Percentiles rank a stretch among this genome's conserved stretches.
Conservation (phyloP, 2,888 invertebrate species). For the Piscicola geometra region DNA sequence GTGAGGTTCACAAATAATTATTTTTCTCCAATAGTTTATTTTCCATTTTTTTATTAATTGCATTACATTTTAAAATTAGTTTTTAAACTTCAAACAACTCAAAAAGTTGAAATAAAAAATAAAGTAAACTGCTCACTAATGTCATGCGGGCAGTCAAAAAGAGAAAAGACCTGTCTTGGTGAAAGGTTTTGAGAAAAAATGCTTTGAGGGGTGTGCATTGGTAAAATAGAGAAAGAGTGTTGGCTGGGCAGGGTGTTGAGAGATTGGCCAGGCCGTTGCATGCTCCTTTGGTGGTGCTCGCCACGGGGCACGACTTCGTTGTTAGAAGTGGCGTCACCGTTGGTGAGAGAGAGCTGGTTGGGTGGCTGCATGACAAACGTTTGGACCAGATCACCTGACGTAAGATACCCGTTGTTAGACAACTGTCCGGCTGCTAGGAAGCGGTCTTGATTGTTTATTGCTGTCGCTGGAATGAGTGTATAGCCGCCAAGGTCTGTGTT, state of each 20-base stretch:
- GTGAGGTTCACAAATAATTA: too few species aligned
- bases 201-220: background rate
- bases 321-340: constrained; percentile 1
- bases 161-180: background rate
- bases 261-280: background rate
- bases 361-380: background rate
- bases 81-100: background rate
- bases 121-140: constrained; percentile 2
- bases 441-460: constrained; percentile 18
- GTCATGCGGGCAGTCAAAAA: constrained; percentile 1
- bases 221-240: background rate
- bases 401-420: background rate
- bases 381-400: background rate
- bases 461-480: constrained; percentile 14
- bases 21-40: too few species aligned
- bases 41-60: background rate
- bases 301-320: background rate
- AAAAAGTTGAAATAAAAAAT: background rate
- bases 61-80: background rate
- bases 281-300: background rate
- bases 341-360: constrained; percentile 1
- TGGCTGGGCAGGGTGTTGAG: background rate
- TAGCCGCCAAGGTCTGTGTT: background rate
- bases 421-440: constrained; percentile 12
- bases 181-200: background rate